These are phyloP conservation scores for Gambusia affinis DNA, from an alignment of 2,113 vertebrate genomes.

Conservation along the genomic window DNA sequence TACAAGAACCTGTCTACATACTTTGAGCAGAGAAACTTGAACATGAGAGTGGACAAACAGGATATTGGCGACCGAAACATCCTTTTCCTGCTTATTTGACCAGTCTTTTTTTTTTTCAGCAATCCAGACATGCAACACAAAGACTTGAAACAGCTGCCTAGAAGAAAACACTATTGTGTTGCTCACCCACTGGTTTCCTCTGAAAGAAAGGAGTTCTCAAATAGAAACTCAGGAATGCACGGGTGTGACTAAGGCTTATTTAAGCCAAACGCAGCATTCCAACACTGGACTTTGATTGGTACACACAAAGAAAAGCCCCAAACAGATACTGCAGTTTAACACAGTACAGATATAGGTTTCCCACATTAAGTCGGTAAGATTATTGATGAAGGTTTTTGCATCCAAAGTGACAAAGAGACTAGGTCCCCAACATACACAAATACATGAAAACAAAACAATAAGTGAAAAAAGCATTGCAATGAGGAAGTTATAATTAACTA, in stretches of 20 bases:
- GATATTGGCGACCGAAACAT: constrained; percentile 60
- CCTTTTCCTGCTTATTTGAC: constrained; percentile 48
- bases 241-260: constrained; percentile 28
- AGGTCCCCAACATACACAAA: constrained; percentile 33
- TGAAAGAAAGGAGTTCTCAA: constrained; percentile 37
- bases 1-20: constrained; percentile 24
- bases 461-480: neutral
- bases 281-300: neutral
- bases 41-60: constrained; percentile 49
- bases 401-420: neutral
- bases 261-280: constrained; percentile 8
- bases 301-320: neutral
- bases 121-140: constrained; percentile 37
- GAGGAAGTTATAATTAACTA: constrained; percentile 5
- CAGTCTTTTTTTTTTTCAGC: constrained; percentile 9
- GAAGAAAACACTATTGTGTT: constrained; percentile 67
- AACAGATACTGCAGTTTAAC: neutral
- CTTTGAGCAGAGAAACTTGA: constrained; percentile 9
- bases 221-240: constrained; percentile 6
- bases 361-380: neutral
- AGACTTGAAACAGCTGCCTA: constrained; percentile 56
- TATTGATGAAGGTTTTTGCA: neutral
- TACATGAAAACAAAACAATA: constrained; percentile 16
- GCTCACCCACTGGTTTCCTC: constrained; percentile 48
- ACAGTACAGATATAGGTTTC: neutral